Conservation (phyloP, 2,113 vertebrate genomes). For the Himantopus leucocephalus region DNA sequence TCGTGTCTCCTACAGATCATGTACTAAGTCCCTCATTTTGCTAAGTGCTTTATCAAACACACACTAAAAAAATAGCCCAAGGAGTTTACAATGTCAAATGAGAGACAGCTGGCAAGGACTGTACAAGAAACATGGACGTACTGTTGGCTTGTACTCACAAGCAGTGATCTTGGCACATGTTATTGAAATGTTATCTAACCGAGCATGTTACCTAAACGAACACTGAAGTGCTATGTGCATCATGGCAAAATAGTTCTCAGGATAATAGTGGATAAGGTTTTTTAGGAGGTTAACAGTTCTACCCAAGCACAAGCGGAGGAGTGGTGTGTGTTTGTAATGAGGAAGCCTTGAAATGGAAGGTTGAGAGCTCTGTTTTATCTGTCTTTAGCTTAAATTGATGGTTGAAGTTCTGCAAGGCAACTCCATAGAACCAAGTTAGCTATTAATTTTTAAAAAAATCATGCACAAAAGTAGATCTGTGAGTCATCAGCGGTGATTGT, state of each 20-base stretch:
- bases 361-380: neutral
- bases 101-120: slow-evolving; percentile 27
- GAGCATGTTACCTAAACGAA: neutral
- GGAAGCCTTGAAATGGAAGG: neutral
- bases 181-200: neutral
- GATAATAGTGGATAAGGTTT: neutral
- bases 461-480: neutral
- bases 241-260: neutral
- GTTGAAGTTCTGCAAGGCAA: neutral
- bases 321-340: neutral
- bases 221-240: neutral
- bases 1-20: neutral
- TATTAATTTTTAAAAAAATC: neutral
- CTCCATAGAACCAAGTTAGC: accelerated
- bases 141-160: neutral
- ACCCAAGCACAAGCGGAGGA: neutral
- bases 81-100: slow-evolving; percentile 1
- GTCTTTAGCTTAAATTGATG: neutral
- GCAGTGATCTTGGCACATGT: neutral
- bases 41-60: neutral
- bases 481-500: neutral
- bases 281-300: neutral
- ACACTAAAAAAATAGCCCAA: neutral
- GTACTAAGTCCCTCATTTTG: neutral
- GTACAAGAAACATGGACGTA: neutral